Base-by-base conservation (phyloP, 2,797 vertebrate genomes). In the Clarias fuscus region DNA sequence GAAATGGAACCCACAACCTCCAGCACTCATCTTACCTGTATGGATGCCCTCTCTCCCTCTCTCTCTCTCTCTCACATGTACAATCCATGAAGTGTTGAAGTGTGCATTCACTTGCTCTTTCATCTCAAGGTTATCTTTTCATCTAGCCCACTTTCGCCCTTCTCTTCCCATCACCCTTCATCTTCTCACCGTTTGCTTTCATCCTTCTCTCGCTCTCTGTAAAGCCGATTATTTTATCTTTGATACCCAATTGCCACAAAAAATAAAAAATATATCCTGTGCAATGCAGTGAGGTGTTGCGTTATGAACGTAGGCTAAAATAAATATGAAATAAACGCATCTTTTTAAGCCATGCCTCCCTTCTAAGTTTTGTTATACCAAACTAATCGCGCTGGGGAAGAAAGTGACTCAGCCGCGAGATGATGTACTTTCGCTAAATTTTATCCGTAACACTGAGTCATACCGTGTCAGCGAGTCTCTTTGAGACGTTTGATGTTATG, bases 1-100 rank as follows among this genome's bases (percentile, higher is more conserved):
- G 90, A 94, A 92, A 90, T 92, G 88, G 90, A 88, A 81, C 87
- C 85, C 61, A 88, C n/a, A 37, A 20, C 61, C 88, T 65, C 79
- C 81, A 80, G 81, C 89, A 24, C 83, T 79, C 48, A 13, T 53
- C 24, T 40, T 8, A 43, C 43, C n/a, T n/a, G 20, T 22, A 72
- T 88, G 40, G 15, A 37, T 81, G n/a, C 11, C 18, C 62, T 61
- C 18, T 78, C 27, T 61, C 20, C 37, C 30, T 37, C 48, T n/a
- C 43, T n/a, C 13, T 53, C 5, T 8, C 24, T 58, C n/a, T 56
- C 4, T 56, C 13, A 14, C 20, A 67, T 37, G 59, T 59, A 48
- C 62, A 40, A 17, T 53, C 40, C 24, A 64, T 62, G 37, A 83
- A 40, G 43, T 53, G 43, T 68, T 73, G 37, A 17, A 59, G 27